Evolutionary conservation across 2,797 vertebrate species (phyloP).

Genomic region (Vireo griseus): DNA sequence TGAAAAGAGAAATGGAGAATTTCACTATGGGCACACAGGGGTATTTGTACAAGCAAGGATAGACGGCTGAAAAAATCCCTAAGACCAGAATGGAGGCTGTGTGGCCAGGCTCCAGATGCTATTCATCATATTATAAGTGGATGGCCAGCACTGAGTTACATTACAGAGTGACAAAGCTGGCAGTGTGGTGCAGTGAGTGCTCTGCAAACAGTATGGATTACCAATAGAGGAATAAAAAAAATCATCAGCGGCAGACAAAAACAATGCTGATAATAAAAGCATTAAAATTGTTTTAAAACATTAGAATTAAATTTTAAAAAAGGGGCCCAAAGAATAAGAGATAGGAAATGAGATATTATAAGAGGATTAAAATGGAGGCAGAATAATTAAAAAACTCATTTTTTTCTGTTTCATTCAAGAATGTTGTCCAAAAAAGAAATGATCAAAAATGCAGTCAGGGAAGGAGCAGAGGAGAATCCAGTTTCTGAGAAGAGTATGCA

Average conservation of each 20-base stretch:
- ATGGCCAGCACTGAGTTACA: background rate
- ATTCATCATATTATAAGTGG: slow-evolving; percentile 27
- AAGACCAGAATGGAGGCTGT: background rate
- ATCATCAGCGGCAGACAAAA: background rate
- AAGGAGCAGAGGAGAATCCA: background rate
- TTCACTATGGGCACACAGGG: background rate
- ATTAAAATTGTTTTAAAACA: background rate
- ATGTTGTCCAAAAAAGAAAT: background rate
- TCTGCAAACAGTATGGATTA: background rate
- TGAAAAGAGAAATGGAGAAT: background rate
- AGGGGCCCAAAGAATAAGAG: background rate
- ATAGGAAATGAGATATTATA: background rate
- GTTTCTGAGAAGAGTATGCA: background rate
- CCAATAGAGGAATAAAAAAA: background rate
- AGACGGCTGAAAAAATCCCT: background rate
- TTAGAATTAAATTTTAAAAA: background rate
- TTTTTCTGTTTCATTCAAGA: background rate
- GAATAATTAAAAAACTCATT: fast-evolving
- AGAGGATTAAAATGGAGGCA: background rate
- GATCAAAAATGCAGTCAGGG: background rate
- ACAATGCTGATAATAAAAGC: background rate
- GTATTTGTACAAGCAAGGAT: background rate
- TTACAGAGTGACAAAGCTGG: background rate
- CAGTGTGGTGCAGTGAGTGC: background rate
- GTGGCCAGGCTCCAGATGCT: background rate